phyloP scores from a whole-genome alignment of 2,113 vertebrate genomes.

The Rhagologus leucostigma region DNA sequence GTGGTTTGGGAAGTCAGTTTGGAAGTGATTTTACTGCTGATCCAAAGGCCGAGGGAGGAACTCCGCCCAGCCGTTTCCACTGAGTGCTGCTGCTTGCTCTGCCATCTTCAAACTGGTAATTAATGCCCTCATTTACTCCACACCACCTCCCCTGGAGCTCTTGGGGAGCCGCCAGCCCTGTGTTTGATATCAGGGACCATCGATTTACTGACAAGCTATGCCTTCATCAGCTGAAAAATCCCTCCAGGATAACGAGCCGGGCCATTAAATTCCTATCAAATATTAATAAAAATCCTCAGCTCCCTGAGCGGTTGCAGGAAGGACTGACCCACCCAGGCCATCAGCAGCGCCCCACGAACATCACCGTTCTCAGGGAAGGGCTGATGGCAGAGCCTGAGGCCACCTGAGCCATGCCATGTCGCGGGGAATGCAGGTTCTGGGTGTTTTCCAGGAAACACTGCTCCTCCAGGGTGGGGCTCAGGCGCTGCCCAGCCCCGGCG shows the following conservation, averaged over 20 bases:
- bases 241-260: neutral
- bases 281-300: neutral
- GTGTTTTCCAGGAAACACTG: neutral
- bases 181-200: neutral
- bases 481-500: neutral
- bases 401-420: fast-evolving
- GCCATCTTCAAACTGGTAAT: neutral
- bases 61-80: neutral
- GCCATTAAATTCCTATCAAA: neutral
- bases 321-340: neutral
- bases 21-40: neutral
- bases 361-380: fast-evolving
- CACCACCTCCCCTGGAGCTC: neutral
- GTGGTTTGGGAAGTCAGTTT: neutral
- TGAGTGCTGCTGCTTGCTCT: neutral
- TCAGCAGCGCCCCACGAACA: fast-evolving
- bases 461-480: neutral
- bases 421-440: too few relatives aligned
- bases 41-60: neutral
- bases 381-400: neutral
- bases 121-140: neutral
- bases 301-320: fast-evolving
- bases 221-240: neutral
- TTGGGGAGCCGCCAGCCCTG: conserved; percentile 4
- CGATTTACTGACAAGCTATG: neutral